Base-by-base conservation (phyloP, 2,113 vertebrate species). In the Plecturocebus donacophilus region DNA sequence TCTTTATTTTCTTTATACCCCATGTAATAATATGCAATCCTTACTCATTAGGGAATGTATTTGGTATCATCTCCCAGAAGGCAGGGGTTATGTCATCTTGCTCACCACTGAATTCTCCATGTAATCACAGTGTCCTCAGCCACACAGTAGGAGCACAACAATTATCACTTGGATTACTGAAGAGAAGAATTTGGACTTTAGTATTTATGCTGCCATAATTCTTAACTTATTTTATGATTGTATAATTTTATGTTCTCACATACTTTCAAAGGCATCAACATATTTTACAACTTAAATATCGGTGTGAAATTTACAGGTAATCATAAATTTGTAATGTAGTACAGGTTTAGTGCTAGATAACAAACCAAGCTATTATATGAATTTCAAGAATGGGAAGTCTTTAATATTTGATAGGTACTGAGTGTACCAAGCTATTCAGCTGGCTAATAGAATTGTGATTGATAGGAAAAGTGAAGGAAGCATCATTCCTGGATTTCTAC, bases 211-310 rank as follows among this genome's bases (percentile, higher is more conserved):
- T 73, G 64, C 75, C 54, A 4, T 81, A 68, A 90, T 58, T 87
- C 80, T 94, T 93, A 27, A 32, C 40, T 84, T 58, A 52, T 17
- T 66, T 75, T 90, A 77, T 9, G 66, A 38, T 38, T 8, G 45
- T 77, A 52, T 84, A 66, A 82, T 82, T 96, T 91, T 80, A 94
- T 77, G 30, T 70, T 91, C 95, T 76, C 66, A 49, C 17, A 66
- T 40, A 56, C n/a, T 71, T 96, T 80, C 77, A 79, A 87, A 68
- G 71, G 19, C 64, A 84, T 77, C 40, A 45, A 71, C 66, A 2
- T 89, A 76, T 90, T 96, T 97, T 96, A 90, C 96, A 97, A 79
- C 77, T 90, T 87, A 96, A 92, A 95, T 56, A 40, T 42, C 56
- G 8, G n/a, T 77, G 10, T 94, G 94, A 84, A 95, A 75, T 96